Conservation (phyloP, 1,140 invertebrate species). For the Drosophila pectinifera region DNA sequence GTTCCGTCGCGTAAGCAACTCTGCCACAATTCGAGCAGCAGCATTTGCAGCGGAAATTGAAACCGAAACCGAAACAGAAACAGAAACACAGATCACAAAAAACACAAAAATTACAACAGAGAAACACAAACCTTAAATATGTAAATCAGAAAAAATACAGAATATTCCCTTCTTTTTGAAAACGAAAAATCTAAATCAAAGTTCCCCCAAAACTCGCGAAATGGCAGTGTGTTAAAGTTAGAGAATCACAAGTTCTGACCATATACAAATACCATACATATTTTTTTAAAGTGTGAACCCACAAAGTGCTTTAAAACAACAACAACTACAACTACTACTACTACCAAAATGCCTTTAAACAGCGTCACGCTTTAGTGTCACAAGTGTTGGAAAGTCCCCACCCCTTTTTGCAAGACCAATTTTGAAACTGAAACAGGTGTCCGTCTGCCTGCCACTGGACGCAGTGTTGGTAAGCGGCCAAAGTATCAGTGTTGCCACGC, state of each 20-base stretch:
- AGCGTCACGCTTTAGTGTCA: conserved; percentile 79
- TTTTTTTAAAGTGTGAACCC: conserved; percentile 74
- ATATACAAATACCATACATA: conserved; percentile 30
- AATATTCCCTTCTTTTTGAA: background rate
- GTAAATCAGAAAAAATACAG: conserved; percentile 1
- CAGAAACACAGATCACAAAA: conserved; percentile 26
- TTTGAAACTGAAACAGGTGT: conserved; percentile 43
- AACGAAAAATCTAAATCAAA: background rate
- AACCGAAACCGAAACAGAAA: conserved; percentile 33
- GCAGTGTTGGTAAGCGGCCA: conserved; percentile 7
- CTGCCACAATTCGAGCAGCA: conserved; percentile 53
- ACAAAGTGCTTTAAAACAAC: conserved; percentile 50
- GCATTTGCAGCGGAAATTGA: conserved; percentile 31
- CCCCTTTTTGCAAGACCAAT: conserved; percentile 25
- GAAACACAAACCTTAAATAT: conserved; percentile 18
- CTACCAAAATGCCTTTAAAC: conserved; percentile 77
- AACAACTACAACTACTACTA: conserved; percentile 24
- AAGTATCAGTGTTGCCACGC: conserved; percentile 1
- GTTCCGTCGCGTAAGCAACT: conserved; percentile 79
- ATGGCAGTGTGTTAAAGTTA: conserved; percentile 9
- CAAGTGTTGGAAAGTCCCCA: conserved; percentile 54
- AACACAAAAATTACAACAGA: conserved; percentile 10
- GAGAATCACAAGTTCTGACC: conserved; percentile 15
- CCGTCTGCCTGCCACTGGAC: conserved; percentile 1
- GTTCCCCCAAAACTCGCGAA: conserved; percentile 13